Percentiles rank a stretch among this genome's conserved stretches.
Evolutionary conservation across 2,113 vertebrate species (phyloP).

Genomic region (Tyto alba): DNA sequence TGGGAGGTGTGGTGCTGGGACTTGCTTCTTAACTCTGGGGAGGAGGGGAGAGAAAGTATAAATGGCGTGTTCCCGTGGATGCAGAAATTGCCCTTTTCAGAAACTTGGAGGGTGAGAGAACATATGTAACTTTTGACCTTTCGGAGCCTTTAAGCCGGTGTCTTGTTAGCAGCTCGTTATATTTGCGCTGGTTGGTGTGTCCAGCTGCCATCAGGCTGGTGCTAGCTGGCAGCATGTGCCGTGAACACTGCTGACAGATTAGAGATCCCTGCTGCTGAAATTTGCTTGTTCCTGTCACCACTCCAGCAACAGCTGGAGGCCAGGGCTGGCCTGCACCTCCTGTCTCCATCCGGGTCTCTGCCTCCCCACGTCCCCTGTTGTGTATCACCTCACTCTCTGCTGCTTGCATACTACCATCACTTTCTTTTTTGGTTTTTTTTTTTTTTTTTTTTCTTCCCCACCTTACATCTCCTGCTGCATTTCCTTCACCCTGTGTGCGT

Average conservation of each 20-base stretch:
- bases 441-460: not conserved
- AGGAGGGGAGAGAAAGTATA: not conserved
- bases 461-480: not conserved
- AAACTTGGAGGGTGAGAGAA: not conserved
- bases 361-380: not conserved
- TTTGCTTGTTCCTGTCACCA: conserved; percentile 56
- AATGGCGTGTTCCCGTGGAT: not conserved
- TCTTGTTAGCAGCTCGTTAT: conserved; percentile 1
- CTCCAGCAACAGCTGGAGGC: conserved; percentile 45
- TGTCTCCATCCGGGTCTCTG: not conserved
- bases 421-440: no score
- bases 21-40: not conserved
- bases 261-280: conserved; percentile 61
- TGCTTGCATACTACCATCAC: not conserved
- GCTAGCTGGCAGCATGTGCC: conserved; percentile 41
- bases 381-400: not conserved
- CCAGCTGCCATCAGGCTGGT: not conserved
- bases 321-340: not conserved
- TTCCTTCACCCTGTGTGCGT: not conserved
- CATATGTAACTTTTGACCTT: not conserved
- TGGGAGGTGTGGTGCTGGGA: not conserved
- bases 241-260: conserved; percentile 33
- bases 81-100: not conserved
- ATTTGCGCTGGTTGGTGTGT: not conserved
- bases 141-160: not conserved